phyloP scores from a whole-genome alignment of 2,113 vertebrate species.

The Mirza zaza region DNA sequence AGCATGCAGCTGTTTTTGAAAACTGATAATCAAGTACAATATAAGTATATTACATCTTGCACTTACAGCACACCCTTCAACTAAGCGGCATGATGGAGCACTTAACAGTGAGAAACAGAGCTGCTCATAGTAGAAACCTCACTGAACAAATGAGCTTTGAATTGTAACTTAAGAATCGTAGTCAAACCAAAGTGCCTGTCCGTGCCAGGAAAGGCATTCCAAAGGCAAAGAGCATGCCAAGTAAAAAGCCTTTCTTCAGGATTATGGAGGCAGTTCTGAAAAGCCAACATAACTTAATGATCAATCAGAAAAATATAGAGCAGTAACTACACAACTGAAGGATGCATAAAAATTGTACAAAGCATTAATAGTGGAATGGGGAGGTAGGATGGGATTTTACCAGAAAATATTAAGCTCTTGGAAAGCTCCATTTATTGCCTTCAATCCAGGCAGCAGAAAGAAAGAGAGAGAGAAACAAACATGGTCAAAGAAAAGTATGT shows the following conservation, averaged over 20 bases:
- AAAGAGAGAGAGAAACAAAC: slow-evolving; percentile 40
- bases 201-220: slow-evolving; percentile 78
- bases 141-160: slow-evolving; percentile 78
- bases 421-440: slow-evolving; percentile 51
- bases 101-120: slow-evolving; percentile 65
- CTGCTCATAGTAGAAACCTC: slow-evolving; percentile 56
- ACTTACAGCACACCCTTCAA: slow-evolving; percentile 73
- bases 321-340: slow-evolving; percentile 55
- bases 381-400: neutral
- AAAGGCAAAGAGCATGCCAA: slow-evolving; percentile 65
- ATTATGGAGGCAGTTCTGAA: slow-evolving; percentile 61
- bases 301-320: slow-evolving; percentile 69
- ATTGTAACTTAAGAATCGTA: slow-evolving; percentile 74
- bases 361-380: neutral
- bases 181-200: slow-evolving; percentile 67
- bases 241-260: slow-evolving; percentile 63
- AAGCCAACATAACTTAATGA: slow-evolving; percentile 72
- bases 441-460: slow-evolving; percentile 26
- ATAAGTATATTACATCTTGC: slow-evolving; percentile 66
- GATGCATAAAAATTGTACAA: slow-evolving; percentile 51
- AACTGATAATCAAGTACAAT: slow-evolving; percentile 79
- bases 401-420: slow-evolving; percentile 49
- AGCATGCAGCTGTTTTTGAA: slow-evolving; percentile 85
- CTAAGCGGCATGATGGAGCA: slow-evolving; percentile 51
- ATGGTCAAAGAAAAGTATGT: slow-evolving; percentile 60